Evolutionary conservation across 2,888 invertebrate species (phyloP).

Genomic region (Amblyjoppa proteus): DNA sequence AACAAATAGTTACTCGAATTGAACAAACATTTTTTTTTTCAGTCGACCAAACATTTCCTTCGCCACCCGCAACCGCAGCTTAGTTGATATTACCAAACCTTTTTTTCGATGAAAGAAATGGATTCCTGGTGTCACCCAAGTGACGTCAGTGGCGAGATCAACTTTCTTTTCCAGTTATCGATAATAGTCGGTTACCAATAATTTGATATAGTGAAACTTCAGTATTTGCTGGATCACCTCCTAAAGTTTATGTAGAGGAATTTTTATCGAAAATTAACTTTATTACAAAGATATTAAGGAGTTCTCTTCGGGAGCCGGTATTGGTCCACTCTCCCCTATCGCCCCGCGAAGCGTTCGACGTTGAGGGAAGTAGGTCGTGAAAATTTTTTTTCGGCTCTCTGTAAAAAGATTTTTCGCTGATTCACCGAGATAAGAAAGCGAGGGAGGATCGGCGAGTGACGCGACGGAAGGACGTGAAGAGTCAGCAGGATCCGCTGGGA

Average conservation of each 20-base stretch:
- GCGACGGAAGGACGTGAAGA: conserved; percentile 30
- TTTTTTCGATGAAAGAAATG: not conserved
- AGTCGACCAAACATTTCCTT: no score
- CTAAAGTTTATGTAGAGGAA: not conserved
- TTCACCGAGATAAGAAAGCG: not conserved
- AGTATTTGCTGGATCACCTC: not conserved
- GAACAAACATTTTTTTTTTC: no score
- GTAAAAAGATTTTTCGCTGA: conserved; percentile 29
- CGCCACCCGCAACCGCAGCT: no score
- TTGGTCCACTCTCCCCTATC: not conserved
- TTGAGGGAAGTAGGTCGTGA: conserved; percentile 18
- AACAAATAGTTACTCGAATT: no score
- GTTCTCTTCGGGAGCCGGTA: not conserved
- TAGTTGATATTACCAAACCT: no score
- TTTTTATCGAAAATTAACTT: not conserved
- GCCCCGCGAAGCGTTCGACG: not conserved
- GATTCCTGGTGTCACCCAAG: not conserved
- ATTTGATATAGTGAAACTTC: not conserved
- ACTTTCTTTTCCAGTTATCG: no score
- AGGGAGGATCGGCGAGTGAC: not conserved
- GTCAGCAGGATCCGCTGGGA: conserved; percentile 46
- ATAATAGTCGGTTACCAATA: not conserved
- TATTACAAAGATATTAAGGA: not conserved
- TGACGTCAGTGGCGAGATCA: not conserved
- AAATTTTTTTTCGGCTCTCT: not conserved